Evolutionary conservation across 2,797 vertebrate species (phyloP).

Genomic region (Trematomus bernacchii): DNA sequence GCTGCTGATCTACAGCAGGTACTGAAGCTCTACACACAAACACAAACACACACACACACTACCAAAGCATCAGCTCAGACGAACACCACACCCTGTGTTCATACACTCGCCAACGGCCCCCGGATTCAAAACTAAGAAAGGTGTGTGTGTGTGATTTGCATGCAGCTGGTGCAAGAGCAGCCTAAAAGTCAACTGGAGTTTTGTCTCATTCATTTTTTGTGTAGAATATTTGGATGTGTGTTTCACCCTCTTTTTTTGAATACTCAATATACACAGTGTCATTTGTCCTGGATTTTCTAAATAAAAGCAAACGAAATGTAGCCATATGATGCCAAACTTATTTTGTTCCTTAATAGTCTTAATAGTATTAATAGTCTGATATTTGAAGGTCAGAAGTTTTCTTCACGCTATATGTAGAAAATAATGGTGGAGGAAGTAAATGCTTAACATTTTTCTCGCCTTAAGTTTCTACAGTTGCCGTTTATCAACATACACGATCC

Average conservation of each 20-base stretch:
- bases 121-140: background rate
- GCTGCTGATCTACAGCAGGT: constrained; percentile 10
- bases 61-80: background rate
- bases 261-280: no score
- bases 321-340: no score
- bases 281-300: background rate
- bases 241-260: background rate
- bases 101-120: constrained; percentile 2
- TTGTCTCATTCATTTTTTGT: background rate
- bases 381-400: constrained; percentile 22
- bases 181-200: background rate
- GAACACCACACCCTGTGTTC: background rate
- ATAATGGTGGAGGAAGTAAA: background rate
- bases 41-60: constrained; percentile 6
- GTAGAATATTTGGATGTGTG: background rate
- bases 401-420: constrained; percentile 5
- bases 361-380: no score
- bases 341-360: no score
- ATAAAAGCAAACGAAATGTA: no score
- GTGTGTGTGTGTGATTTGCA: constrained; percentile 5
- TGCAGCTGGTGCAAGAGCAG: background rate
- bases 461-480: background rate
- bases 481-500: no score
- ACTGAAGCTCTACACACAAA: background rate
- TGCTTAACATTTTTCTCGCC: background rate